Percentiles rank a stretch among this genome's conserved stretches.
phyloP scores from a whole-genome alignment of 2,797 vertebrate species.

The Melanotaenia maccullochi region DNA sequence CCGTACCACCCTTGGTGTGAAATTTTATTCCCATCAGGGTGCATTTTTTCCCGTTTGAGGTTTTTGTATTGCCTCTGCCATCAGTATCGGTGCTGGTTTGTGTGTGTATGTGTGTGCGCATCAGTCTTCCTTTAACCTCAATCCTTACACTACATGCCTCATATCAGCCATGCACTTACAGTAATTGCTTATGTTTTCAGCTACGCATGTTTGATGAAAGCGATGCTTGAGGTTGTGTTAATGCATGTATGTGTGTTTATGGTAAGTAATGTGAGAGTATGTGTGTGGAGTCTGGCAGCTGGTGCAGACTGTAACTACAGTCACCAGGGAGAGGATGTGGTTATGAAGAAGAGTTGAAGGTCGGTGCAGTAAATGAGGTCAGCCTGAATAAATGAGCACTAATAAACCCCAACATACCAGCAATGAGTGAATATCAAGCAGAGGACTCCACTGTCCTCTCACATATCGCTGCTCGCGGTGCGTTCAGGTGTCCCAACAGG shows the following conservation, averaged over 20 bases:
- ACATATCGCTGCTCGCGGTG: slow-evolving; percentile 8
- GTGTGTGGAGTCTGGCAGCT: slow-evolving; percentile 64
- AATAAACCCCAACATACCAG: slow-evolving; percentile 57
- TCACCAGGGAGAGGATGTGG: slow-evolving; percentile 73
- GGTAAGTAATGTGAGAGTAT: slow-evolving; percentile 13
- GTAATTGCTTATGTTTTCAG: slow-evolving; percentile 48
- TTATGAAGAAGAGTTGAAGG: slow-evolving; percentile 81
- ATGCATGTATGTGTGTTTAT: slow-evolving; percentile 10
- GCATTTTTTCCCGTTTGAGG: slow-evolving; percentile 61
- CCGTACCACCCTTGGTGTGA: slow-evolving; percentile 54
- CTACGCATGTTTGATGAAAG: slow-evolving; percentile 3
- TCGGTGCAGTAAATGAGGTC: slow-evolving; percentile 77
- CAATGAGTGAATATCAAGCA: slow-evolving; percentile 5
- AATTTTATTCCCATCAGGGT: slow-evolving; percentile 67
- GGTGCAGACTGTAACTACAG: slow-evolving; percentile 68
- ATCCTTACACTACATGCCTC: slow-evolving; percentile 21
- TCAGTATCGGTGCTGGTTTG: slow-evolving; percentile 14
- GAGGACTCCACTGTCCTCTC: slow-evolving; percentile 10
- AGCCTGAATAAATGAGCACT: slow-evolving; percentile 72
- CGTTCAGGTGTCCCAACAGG: slow-evolving; percentile 26
- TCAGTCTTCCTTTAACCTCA: slow-evolving; percentile 25
- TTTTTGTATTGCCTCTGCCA: slow-evolving; percentile 39
- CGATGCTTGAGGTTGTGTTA: slow-evolving; percentile 2
- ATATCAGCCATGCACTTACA: slow-evolving; percentile 26
- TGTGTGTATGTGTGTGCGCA: slow-evolving; percentile 1